Base-by-base conservation (phyloP, 2,797 vertebrate genomes). In the Chaenodraco wilsoni region DNA sequence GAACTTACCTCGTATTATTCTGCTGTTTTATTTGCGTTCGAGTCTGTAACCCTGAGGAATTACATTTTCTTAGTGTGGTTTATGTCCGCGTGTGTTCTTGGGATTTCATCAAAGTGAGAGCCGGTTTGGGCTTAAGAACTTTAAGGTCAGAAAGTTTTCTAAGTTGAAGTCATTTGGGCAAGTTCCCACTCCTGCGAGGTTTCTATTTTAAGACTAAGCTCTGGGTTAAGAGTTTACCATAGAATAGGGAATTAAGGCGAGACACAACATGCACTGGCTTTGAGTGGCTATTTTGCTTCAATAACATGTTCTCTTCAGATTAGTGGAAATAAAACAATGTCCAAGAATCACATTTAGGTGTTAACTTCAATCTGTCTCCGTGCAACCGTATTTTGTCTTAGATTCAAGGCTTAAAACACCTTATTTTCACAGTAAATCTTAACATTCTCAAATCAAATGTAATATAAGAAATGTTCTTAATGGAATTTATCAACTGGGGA, bases 81-180 rank as follows among this genome's bases (percentile, higher is more conserved):
- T 73, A 43, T 62, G 55, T 77, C 50, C 43, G 37, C 67, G 51
- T 74, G 70, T 75, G 65, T 77, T 60, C 64, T 54, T 69, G 48
- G 52, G 5, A 69, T 84, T 78, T 57, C 23, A 62, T 72, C 62
- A 70, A 49, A 52, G 41, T 27, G 19, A 55, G 56, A 76, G 58
- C 37, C 49, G 54, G 55, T 71, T 81, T 74, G 60, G 69, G 73
- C 55, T 58, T 58, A 19, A 46, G 62, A 79, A 43, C 61, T 74
- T 64, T 31, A 33, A 51, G 73, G 50, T 70, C 40, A 37, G 33
- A 37, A 37, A 37, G 33, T 37, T 82, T 72, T 78, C 41, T 52
- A 3, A 76, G 59, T 41, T 82, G 68, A 74, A 72, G 76, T 80
- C 55, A 82, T 85, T 73, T 45, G 72, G 54, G 44, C 65, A 2